Base-by-base conservation (phyloP, 1,140 invertebrate genomes). In the Sitophilus oryzae region DNA sequence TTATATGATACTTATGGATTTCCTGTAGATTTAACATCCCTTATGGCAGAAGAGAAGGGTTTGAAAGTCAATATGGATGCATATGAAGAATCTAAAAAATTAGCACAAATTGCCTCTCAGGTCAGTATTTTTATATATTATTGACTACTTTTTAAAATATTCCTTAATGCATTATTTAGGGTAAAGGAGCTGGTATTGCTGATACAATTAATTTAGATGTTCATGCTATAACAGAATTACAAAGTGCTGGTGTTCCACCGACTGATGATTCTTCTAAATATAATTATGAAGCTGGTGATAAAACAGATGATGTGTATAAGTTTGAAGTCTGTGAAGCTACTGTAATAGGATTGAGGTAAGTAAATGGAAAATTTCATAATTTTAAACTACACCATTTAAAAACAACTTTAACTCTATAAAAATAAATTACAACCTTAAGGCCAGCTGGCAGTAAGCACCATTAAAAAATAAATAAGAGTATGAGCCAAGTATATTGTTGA, bases 1-100 rank as follows among this genome's bases (percentile, higher is more conserved):
- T 76, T 99, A 34, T 99, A 99, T 73, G 96, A 99, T 70, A 99
- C 96, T 1, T 99, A 98, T 72, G 97, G 96, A 11, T 99, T 99
- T 70, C 96, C 97, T 3, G 83, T 98, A 50, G 97, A 99, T 79
- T 79, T 99, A 25, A 99, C 97, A 0, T 85, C 91, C 63, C 75
- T 99, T 1, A 99, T 99, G 95, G 86, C 87, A 40, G 96, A 99
- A 78, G 97, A 99, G 75, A 93, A 90, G 70, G 89, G 88, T 8
- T 72, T 99, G 1, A 71, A 72, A 41, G 85, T 99, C 56, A 91
- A 99, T 72, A 87, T 94, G 83, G 74, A 71, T 22, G 84, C 76
- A 23, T 99, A 97, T 74, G 94, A 99, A 75, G 86, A 90, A 68
- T 83, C 90, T 8, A 98, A 93, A 70, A 91, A 91, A 71, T 79